Evolutionary conservation across 1,140 invertebrate species (phyloP).

Genomic region (Drosophila grimshawi): DNA sequence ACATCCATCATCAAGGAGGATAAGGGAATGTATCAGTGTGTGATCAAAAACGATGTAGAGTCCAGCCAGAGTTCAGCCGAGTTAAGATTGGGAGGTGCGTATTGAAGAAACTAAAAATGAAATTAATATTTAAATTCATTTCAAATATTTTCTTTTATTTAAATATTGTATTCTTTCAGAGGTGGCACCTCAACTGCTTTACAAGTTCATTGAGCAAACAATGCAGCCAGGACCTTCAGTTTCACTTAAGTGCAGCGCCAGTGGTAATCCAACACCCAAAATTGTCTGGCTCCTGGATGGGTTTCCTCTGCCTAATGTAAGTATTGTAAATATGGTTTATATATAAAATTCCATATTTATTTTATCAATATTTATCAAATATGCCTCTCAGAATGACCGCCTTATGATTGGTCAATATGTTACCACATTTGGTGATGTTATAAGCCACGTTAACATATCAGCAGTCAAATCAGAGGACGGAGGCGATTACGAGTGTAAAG

Average conservation of each 20-base stretch:
- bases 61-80: constrained; percentile 90
- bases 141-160: background rate
- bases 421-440: constrained; percentile 88
- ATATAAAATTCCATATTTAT: too few species aligned
- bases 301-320: constrained; percentile 86
- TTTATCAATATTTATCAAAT: background rate
- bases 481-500: constrained; percentile 89
- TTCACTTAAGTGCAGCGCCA: constrained; percentile 91
- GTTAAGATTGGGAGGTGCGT: constrained; percentile 89
- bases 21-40: constrained; percentile 94
- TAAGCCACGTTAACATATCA: constrained; percentile 90
- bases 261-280: constrained; percentile 93
- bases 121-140: background rate
- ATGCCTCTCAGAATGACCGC: constrained; percentile 85
- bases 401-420: constrained; percentile 89
- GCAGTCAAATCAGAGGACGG: constrained; percentile 89
- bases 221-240: constrained; percentile 92
- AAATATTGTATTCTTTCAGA: constrained; percentile 85
- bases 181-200: constrained; percentile 90
- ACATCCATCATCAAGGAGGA: constrained; percentile 89
- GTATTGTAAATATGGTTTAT: constrained; percentile 8
- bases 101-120: background rate
- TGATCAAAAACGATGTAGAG: constrained; percentile 89
- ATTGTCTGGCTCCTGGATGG: constrained; percentile 93
- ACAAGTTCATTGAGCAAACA: constrained; percentile 93